Base-by-base conservation (phyloP, 92 coral and sea anemone species). In the Umimayanthus chanpuru region DNA sequence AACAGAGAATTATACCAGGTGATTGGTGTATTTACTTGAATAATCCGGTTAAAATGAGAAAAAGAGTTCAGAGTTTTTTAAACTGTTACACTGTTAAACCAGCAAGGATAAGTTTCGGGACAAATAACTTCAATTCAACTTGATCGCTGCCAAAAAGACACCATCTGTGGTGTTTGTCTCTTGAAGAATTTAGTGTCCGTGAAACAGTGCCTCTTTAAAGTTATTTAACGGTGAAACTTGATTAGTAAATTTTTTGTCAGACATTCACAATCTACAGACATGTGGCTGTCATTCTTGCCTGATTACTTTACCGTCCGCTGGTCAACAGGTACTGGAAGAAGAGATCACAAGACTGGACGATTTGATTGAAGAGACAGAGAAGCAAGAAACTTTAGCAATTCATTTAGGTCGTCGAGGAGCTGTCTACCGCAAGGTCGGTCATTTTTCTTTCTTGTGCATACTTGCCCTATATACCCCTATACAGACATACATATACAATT, bases 401-500 rank as follows among this genome's bases (percentile, higher is more conserved):
- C 91, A 85, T 88, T 79, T 97, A 43, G 91, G 98, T 73, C 94
- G 99, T 49, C 85, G 99, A 80, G 99, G 99, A 25, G 99, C 99
- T 56, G 92, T 97, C 67, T 91, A 89, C 86, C 90, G 99, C 47
- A 97, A 97, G 99, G 99, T 97, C 20, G 74, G 50, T 20, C 25
- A 43, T 50, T 66, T 18, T 44, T 3, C 11, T 20, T 32, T 11
- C 28, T n/a, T 38, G 44, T 50, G 32, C 15, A 26, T 8, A 61
- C 25, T 61, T 8, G 15, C 26, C 26, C 23, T 21, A 21, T 61
- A 61, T 61, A 61, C 4, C 68, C 68, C 0, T 14, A 16, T 18
- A 61, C 68, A 61, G 68, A 4, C 68, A 55, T 16, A 55, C 20
- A 55, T 2, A 8, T 16, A 55, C 64, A 55, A 0, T 0, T 16